Evolutionary conservation across 2,888 invertebrate genomes (phyloP).

Genomic region (Cylindroiulus punctatus): DNA sequence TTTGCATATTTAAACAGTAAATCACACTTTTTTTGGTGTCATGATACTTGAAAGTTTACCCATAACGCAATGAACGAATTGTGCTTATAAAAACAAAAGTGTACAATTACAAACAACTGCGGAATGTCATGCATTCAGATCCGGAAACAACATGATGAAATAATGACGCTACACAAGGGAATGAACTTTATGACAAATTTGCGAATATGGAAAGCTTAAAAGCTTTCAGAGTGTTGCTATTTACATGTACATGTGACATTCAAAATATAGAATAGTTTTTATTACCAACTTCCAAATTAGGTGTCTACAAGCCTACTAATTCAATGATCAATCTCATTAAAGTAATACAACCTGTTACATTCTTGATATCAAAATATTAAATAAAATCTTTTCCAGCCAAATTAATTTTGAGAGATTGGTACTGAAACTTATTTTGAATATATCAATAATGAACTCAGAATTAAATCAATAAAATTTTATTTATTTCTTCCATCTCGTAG

Average conservation of each 20-base stretch:
- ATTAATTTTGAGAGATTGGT: no score
- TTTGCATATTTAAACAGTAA: no score
- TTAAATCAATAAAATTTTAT: no score
- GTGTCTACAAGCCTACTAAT: not conserved
- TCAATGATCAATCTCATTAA: not conserved
- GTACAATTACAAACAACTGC: not conserved
- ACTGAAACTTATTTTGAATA: no score
- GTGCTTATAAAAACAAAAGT: not conserved
- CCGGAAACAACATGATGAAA: not conserved
- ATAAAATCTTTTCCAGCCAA: no score
- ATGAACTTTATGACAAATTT: not conserved
- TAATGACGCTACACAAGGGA: not conserved
- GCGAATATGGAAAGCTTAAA: not conserved
- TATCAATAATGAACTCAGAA: no score
- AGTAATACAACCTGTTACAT: not conserved
- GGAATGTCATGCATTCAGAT: not conserved
- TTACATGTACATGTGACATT: not conserved
- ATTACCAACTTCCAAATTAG: not conserved
- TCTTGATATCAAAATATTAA: no score
- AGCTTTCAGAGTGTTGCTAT: constrained; percentile 1
- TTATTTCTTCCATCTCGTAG: no score
- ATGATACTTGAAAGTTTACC: no score
- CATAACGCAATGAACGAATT: no score
- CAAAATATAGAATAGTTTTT: not conserved
- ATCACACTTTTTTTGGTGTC: no score